Conservation (phyloP, 1,140 invertebrate genomes). For the Tetramorium alpestre region DNA sequence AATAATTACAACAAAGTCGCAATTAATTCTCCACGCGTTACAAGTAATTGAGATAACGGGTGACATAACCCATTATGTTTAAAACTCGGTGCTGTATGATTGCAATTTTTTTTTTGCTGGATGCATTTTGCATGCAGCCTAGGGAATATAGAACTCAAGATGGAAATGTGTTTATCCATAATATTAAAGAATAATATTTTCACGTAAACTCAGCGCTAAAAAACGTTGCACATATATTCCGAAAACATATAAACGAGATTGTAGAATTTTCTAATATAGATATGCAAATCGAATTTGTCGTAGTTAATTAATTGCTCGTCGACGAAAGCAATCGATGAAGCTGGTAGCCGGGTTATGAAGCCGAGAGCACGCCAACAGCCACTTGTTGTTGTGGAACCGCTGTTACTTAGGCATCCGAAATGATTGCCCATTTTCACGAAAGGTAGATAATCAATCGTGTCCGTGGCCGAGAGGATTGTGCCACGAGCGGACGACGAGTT, state of each 20-base stretch:
- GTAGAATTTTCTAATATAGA: background rate
- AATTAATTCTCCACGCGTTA: conserved; percentile 13
- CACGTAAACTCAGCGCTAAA: background rate
- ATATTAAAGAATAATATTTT: conserved; percentile 50
- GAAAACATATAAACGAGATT: background rate
- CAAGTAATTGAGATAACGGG: background rate
- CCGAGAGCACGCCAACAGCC: background rate
- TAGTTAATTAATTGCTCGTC: conserved; percentile 30
- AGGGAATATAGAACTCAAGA: background rate
- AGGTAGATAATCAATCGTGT: conserved; percentile 44
- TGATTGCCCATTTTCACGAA: conserved; percentile 40
- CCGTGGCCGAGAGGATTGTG: conserved; percentile 10
- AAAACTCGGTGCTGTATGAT: background rate
- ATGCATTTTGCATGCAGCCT: background rate
- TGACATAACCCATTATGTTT: conserved; percentile 5
- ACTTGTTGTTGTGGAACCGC: conserved; percentile 43
- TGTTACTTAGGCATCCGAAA: conserved; percentile 30
- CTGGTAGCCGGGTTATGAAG: background rate
- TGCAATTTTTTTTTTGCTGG: conserved; percentile 14
- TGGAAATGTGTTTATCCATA: background rate
- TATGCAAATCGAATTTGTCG: conserved; percentile 31
- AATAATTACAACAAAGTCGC: background rate
- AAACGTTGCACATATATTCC: background rate
- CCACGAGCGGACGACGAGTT: conserved; percentile 5
- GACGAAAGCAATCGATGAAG: conserved; percentile 43